Evolutionary conservation across 2,797 vertebrate genomes (phyloP).

Genomic region (Aulostomus chinensis): DNA sequence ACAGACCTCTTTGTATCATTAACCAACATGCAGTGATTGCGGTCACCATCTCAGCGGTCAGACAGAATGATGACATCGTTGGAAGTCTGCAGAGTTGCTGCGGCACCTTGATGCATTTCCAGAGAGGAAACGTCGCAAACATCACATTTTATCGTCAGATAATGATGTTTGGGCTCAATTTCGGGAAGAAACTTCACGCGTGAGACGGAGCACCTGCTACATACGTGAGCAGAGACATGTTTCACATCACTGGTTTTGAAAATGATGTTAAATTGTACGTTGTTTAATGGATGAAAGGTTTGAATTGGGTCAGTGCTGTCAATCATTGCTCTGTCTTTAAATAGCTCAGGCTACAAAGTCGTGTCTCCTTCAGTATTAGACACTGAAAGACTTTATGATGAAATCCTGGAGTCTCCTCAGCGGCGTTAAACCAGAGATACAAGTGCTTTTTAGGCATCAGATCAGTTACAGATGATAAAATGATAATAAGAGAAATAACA

Average conservation of each 20-base stretch:
- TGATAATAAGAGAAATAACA: slow-evolving; percentile 2
- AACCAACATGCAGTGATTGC: slow-evolving; percentile 71
- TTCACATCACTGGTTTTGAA: no score
- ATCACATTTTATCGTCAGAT: no score
- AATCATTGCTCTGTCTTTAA: not conserved
- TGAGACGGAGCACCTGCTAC: no score
- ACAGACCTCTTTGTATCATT: slow-evolving; percentile 70
- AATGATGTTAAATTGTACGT: not conserved
- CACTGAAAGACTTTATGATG: no score
- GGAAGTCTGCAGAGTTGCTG: slow-evolving; percentile 1
- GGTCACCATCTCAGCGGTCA: slow-evolving; percentile 38
- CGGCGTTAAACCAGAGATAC: not conserved
- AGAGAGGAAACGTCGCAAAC: not conserved
- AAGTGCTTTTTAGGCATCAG: not conserved
- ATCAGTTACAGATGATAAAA: not conserved
- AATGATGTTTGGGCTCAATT: no score
- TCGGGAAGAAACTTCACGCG: not conserved
- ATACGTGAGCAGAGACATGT: not conserved
- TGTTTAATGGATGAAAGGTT: slow-evolving; percentile 1
- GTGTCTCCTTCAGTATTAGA: not conserved
- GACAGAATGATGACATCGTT: slow-evolving; percentile 35
- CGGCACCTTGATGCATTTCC: slow-evolving; percentile 10
- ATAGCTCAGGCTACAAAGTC: not conserved
- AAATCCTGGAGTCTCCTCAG: no score
- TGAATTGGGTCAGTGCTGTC: not conserved